These are phyloP conservation scores for Bolinopsis microptera DNA, from an alignment of 37 sponge, comb jelly and placozoan genomes.

Conservation along the genomic window DNA sequence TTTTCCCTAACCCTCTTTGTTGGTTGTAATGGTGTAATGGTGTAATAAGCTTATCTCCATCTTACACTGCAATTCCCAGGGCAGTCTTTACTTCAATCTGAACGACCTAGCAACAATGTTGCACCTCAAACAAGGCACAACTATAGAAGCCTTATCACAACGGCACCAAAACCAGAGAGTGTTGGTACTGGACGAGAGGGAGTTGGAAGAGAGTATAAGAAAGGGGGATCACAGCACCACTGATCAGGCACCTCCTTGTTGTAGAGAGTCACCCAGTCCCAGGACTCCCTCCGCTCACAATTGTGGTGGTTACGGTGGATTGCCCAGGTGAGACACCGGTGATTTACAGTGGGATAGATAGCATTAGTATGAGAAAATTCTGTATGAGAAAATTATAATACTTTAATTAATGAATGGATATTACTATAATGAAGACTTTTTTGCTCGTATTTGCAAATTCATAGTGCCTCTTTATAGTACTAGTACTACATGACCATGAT, in stretches of 20 bases:
- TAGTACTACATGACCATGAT: no score
- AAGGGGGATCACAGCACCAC: neutral
- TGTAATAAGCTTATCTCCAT: no score
- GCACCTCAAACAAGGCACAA: neutral
- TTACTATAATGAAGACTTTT: no score
- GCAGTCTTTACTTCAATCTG: constrained; percentile 23
- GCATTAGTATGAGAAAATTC: no score
- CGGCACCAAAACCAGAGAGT: constrained; percentile 19
- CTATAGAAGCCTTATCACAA: neutral
- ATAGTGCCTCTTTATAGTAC: no score
- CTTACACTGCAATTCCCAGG: no score
- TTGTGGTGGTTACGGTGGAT: neutral
- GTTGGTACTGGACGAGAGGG: constrained; percentile 45
- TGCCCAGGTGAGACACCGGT: no score
- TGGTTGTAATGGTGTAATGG: no score
- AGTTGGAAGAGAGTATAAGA: constrained; percentile 48
- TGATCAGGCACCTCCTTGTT: neutral
- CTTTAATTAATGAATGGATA: no score
- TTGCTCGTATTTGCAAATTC: no score
- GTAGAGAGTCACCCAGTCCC: constrained; percentile 1
- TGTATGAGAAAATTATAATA: no score
- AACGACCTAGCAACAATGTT: constrained; percentile 36
- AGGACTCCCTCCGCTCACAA: neutral
- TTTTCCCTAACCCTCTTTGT: neutral
- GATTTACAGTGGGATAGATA: no score